Evolutionary conservation across 2,797 vertebrate species (phyloP).

Genomic region (Enteromius mattozi): DNA sequence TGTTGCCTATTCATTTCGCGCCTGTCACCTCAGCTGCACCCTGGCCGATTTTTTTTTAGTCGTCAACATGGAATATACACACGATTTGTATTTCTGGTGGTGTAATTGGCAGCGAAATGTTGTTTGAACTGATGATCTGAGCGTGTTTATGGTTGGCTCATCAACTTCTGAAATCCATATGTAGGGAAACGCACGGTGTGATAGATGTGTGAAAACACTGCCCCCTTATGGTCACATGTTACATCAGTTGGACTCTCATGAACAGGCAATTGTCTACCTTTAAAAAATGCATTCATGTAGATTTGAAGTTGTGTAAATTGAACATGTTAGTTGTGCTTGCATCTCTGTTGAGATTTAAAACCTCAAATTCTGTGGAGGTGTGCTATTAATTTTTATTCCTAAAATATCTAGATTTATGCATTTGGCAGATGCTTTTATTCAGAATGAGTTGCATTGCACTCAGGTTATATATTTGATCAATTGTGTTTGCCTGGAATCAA

Average conservation of each 20-base stretch:
- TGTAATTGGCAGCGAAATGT: slow-evolving; percentile 22
- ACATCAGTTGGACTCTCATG: background rate
- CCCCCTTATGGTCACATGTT: slow-evolving; percentile 71
- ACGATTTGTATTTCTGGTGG: slow-evolving; percentile 1
- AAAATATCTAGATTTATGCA: background rate
- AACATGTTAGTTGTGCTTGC: background rate
- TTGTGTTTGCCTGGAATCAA: background rate
- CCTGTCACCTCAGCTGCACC: slow-evolving; percentile 23
- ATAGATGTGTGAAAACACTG: slow-evolving; percentile 72
- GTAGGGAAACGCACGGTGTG: slow-evolving; percentile 26
- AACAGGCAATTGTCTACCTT: background rate
- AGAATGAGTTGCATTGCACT: background rate
- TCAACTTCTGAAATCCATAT: slow-evolving; percentile 42
- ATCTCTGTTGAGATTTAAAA: background rate
- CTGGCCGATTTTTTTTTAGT: background rate
- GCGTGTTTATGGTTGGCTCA: slow-evolving; percentile 33
- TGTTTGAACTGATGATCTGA: slow-evolving; percentile 49
- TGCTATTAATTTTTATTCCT: background rate
- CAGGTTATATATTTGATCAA: background rate
- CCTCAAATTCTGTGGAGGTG: background rate
- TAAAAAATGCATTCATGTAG: background rate
- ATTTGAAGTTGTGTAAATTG: background rate
- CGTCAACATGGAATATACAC: background rate
- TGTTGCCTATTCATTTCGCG: slow-evolving; percentile 16
- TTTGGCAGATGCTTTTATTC: background rate